Base-by-base conservation (phyloP, 1,140 invertebrate species). In the Drosophila carrolli region DNA sequence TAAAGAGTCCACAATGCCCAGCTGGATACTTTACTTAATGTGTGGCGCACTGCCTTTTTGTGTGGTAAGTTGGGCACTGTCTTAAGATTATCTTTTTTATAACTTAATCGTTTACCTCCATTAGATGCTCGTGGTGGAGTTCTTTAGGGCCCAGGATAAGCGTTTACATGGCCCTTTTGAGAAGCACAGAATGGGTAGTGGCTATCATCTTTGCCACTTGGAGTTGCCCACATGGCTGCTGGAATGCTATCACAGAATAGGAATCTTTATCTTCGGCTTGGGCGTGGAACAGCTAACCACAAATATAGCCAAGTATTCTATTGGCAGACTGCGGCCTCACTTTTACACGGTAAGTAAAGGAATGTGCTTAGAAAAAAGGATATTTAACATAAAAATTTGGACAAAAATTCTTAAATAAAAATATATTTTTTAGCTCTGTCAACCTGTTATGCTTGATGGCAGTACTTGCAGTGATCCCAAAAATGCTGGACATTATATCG, bases 301-400 rank as follows among this genome's bases (percentile, higher is more conserved):
- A 1, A 97, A 98, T 81, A 95, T 98, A 78, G 97, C 96, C 19
- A 99, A 99, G 93, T 98, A 98, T 85, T 95, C 96, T 0, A 95
- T 99, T 59, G 98, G 98, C 35, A 94, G 98, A 59, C 93, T 99
- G 48, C 93, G 98, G 61, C 98, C 98, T 1, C 97, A 99, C 93
- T 99, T 99, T 93, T 95, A 97, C 78, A 93, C 94, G 59, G 94
- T 94, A 78, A 94, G 93, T 43, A 9, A 14, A 14, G 7, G 23
- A 7, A 32, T 7, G 1, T 32, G 7, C 29, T 32, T 32, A 23
- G 23, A 23, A 23, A 23, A 23, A 23, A 23, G 23, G 4, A 4
- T 23, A 23, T 0, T 23, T 23, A 23, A 4, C 2, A 23, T 23
- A 23, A 4, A 23, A 7, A 32, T 2, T 7, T 8, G 8, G 1